Conservation (phyloP, 2,888 invertebrate species). For the Thymelicus sylvestris region DNA sequence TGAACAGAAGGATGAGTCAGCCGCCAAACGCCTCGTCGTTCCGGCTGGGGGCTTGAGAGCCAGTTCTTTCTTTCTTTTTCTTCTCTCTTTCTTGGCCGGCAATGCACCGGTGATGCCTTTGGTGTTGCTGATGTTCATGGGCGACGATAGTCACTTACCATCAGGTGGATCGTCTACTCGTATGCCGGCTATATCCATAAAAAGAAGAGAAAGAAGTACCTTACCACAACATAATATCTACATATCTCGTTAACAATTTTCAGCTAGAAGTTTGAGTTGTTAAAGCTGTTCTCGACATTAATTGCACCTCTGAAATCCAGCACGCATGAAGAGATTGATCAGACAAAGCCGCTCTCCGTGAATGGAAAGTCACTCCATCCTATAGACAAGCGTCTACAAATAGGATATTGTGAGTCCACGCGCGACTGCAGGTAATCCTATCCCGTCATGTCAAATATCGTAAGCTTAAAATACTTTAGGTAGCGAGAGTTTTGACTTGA, state of each 20-base stretch:
- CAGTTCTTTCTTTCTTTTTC: no score
- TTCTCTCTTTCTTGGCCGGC: no score
- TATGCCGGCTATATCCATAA: no score
- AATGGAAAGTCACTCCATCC: constrained; percentile 17
- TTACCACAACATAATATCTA: neutral
- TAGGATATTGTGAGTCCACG: constrained; percentile 26
- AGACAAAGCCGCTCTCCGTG: constrained; percentile 28
- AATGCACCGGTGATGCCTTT: no score
- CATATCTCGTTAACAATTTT: neutral
- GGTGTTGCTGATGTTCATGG: no score
- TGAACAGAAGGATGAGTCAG: no score
- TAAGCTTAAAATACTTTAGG: constrained; percentile 8
- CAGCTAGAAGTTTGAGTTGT: neutral
- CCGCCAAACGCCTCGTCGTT: no score
- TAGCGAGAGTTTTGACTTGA: neutral
- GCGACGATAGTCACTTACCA: no score
- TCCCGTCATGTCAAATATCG: constrained; percentile 25
- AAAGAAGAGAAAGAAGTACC: no score
- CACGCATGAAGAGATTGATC: constrained; percentile 27
- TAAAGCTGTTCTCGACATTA: neutral
- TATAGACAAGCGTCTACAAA: constrained; percentile 22
- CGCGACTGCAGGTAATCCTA: constrained; percentile 22
- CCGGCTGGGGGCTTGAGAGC: no score
- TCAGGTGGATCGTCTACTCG: no score
- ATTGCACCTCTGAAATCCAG: constrained; percentile 13